These are phyloP conservation scores for Cryptoprocta ferox DNA, from an alignment of 2,797 vertebrate species.

Conservation along the genomic window DNA sequence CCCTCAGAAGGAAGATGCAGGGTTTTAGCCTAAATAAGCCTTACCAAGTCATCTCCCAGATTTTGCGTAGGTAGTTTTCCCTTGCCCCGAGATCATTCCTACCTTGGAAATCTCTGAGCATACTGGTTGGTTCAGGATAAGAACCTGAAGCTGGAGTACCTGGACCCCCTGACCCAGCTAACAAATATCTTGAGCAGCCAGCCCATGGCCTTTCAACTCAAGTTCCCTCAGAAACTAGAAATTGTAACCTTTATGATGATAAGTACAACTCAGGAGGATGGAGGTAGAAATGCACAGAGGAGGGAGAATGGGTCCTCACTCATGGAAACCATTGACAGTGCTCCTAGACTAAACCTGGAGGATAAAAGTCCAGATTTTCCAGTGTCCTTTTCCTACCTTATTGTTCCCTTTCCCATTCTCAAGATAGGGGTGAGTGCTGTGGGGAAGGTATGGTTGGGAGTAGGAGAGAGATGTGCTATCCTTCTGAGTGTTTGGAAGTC, in stretches of 20 bases:
- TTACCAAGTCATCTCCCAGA: background rate
- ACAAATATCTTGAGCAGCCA: conserved; percentile 1
- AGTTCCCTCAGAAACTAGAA: background rate
- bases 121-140: conserved; percentile 1
- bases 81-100: background rate
- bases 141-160: background rate
- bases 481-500: background rate
- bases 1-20: background rate
- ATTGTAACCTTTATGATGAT: conserved; percentile 13
- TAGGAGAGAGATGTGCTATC: background rate
- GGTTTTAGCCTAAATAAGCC: background rate
- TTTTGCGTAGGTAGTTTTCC: background rate
- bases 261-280: background rate
- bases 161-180: background rate
- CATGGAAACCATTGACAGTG: background rate
- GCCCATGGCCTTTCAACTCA: rapidly evolving
- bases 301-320: background rate
- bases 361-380: background rate
- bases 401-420: background rate
- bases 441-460: background rate
- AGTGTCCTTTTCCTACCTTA: background rate
- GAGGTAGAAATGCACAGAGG: background rate
- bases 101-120: background rate
- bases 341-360: background rate
- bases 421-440: background rate